Percentiles rank a stretch among this genome's conserved stretches.
phyloP scores from a whole-genome alignment of 2,888 invertebrate genomes.

The Sarcophaga variegata region DNA sequence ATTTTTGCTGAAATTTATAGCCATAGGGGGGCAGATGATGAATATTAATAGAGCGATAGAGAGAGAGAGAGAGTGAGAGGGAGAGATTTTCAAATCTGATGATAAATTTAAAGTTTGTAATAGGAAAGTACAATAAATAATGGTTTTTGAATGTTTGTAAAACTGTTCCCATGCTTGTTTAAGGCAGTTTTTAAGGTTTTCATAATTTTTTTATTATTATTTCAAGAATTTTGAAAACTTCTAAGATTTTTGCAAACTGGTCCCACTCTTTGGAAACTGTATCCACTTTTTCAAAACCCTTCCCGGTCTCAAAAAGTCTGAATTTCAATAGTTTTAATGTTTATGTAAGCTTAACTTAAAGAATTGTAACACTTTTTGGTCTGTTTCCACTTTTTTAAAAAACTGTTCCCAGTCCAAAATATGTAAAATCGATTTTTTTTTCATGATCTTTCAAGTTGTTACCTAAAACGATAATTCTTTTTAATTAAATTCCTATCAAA shows the following conservation, averaged over 20 bases:
- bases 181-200: neutral
- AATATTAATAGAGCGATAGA: neutral
- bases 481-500: too few relatives aligned
- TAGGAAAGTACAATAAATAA: too few relatives aligned
- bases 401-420: neutral
- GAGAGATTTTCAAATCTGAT: too few relatives aligned
- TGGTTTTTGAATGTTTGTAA: too few relatives aligned
- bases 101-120: too few relatives aligned
- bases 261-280: neutral
- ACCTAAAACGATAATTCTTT: too few relatives aligned
- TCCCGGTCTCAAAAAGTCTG: neutral
- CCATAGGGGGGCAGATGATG: neutral
- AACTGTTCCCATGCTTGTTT: too few relatives aligned
- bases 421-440: neutral
- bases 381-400: neutral
- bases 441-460: too few relatives aligned
- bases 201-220: neutral
- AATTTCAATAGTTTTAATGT: too few relatives aligned
- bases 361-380: neutral
- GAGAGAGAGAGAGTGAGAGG: too few relatives aligned
- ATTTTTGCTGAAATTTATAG: neutral
- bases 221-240: neutral
- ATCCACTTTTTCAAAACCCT: neutral
- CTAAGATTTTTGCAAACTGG: neutral
- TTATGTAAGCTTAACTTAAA: too few relatives aligned